Evolutionary conservation across 2,113 vertebrate genomes (phyloP).

Genomic region (Eidolon helvum): DNA sequence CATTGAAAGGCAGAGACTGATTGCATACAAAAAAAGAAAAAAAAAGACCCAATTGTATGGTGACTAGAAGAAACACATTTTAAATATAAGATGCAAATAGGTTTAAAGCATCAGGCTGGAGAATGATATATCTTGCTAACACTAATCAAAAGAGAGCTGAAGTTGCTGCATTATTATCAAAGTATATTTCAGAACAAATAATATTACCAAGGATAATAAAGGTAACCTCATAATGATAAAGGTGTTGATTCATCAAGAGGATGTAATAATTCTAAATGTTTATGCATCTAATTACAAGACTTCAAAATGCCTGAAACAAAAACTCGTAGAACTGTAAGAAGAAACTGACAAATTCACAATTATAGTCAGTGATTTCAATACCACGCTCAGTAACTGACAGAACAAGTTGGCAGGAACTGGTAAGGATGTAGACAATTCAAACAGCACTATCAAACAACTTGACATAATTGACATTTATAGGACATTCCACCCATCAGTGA

Average conservation of each 20-base stretch:
- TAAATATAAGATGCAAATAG: neutral
- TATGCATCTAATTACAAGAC: neutral
- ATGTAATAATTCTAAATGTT: neutral
- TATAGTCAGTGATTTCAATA: neutral
- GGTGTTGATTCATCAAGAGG: neutral
- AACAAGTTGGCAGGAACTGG: neutral
- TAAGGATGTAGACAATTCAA: neutral
- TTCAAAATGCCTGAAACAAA: constrained; percentile 37
- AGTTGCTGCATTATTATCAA: neutral
- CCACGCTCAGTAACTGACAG: neutral
- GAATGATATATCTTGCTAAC: neutral
- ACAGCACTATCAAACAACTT: neutral
- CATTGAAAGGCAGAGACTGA: constrained; percentile 33
- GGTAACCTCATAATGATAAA: neutral
- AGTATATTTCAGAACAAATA: constrained; percentile 24
- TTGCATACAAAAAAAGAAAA: neutral
- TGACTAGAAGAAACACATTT: neutral
- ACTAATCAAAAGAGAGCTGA: neutral
- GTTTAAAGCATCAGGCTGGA: neutral
- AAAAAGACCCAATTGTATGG: neutral
- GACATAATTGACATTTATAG: neutral
- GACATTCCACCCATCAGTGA: neutral
- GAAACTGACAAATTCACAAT: neutral
- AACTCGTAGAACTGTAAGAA: neutral
- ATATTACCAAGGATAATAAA: neutral